Evolutionary conservation across 2,797 vertebrate genomes (phyloP).

Genomic region (Tapirus indicus): DNA sequence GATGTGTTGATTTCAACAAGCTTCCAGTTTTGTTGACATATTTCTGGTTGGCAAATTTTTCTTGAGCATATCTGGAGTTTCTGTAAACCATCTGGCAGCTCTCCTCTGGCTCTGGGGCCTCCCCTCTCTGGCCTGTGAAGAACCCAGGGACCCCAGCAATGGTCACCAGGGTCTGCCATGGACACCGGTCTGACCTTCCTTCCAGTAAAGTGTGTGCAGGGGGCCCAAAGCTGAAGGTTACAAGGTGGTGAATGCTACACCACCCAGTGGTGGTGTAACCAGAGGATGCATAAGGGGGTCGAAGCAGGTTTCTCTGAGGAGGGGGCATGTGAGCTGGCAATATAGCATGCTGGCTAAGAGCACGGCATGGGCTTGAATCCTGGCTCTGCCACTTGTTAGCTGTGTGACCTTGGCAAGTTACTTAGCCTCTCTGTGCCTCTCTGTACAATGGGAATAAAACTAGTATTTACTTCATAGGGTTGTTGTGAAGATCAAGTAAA

Average conservation of each 20-base stretch:
- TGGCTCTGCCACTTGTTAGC: background rate
- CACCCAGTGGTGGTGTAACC: background rate
- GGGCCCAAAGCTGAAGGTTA: background rate
- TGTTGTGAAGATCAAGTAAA: background rate
- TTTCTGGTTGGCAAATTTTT: background rate
- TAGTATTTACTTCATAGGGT: too few relatives aligned
- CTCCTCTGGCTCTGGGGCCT: background rate
- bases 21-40: background rate
- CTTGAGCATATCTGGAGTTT: background rate
- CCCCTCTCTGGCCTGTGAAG: background rate
- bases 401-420: background rate
- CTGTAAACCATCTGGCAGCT: background rate
- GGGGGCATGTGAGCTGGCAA: background rate
- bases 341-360: fast-evolving
- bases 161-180: too few relatives aligned
- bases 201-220: fast-evolving
- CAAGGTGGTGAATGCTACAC: fast-evolving
- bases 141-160: background rate
- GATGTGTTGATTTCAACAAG: background rate
- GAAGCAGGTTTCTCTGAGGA: background rate
- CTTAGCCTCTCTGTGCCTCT: background rate
- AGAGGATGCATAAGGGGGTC: background rate
- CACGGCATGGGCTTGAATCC: background rate
- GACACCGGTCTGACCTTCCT: background rate
- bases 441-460: background rate